Evolutionary conservation across 2,888 invertebrate species (phyloP).

Genomic region (Ichneumoninae sp.): DNA sequence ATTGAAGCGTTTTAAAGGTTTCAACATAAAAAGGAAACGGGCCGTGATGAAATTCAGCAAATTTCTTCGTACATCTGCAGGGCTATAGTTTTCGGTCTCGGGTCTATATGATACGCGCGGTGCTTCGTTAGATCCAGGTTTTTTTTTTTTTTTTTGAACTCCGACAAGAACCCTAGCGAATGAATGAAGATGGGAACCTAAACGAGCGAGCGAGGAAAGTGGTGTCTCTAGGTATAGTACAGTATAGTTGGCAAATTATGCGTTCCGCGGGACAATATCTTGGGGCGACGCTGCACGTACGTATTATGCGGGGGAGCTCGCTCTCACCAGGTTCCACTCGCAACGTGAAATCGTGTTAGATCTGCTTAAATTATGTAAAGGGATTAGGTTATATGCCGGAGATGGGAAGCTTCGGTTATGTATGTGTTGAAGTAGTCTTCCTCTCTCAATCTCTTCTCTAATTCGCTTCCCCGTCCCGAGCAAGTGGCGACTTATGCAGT

Average conservation of each 20-base stretch:
- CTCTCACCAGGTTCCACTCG: constrained; percentile 41
- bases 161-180: constrained; percentile 35
- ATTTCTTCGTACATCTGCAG: background rate
- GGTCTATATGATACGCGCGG: background rate
- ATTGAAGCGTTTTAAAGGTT: constrained; percentile 1
- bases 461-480: constrained; percentile 3
- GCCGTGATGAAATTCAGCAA: constrained; percentile 45
- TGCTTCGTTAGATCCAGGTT: constrained; percentile 5
- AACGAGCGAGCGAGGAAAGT: constrained; percentile 56
- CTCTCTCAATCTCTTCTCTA: constrained; percentile 7
- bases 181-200: constrained; percentile 61
- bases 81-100: background rate
- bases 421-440: background rate
- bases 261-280: constrained; percentile 62
- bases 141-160: constrained; percentile 42
- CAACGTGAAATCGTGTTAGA: constrained; percentile 57
- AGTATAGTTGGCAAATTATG: constrained; percentile 52
- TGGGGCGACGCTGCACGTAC: constrained; percentile 40
- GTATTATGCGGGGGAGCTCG: constrained; percentile 53
- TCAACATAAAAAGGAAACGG: constrained; percentile 17
- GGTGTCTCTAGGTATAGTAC: constrained; percentile 34
- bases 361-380: constrained; percentile 64
- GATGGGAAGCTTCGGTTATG: constrained; percentile 43
- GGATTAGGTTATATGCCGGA: constrained; percentile 42
- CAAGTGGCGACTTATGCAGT: constrained; percentile 13